phyloP scores from a whole-genome alignment of 2,888 invertebrate species.

The Anthophora plumipes region DNA sequence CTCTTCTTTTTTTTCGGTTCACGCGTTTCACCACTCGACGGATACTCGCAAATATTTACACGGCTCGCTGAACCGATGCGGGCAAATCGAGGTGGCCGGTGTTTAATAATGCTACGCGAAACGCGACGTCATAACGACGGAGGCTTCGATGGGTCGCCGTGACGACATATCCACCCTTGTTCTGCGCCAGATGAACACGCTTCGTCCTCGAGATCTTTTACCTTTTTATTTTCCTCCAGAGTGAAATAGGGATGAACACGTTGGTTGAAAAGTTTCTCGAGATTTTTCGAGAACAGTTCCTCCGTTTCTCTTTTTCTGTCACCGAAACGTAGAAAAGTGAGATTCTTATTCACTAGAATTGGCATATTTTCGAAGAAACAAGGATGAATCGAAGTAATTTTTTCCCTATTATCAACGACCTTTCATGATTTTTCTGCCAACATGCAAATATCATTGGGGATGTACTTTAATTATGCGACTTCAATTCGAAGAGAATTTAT shows the following conservation, averaged over 20 bases:
- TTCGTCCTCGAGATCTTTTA: not conserved
- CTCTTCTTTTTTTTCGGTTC: not conserved
- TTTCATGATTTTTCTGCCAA: no score
- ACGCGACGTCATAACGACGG: slow-evolving; percentile 7
- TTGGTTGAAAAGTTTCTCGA: no score
- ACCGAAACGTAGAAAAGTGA: no score
- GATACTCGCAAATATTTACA: slow-evolving; percentile 59
- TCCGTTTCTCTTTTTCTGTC: no score
- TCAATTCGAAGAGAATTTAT: no score
- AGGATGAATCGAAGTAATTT: no score
- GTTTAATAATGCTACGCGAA: slow-evolving; percentile 58
- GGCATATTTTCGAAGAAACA: no score
- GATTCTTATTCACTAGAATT: no score
- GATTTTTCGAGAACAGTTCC: no score
- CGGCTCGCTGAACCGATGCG: slow-evolving; percentile 39
- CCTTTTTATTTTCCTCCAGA: not conserved
- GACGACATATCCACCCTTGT: slow-evolving; percentile 8
- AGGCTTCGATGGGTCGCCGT: not conserved
- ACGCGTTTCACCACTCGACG: slow-evolving; percentile 5
- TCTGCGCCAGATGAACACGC: not conserved
- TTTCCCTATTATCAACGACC: no score
- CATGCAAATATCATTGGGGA: no score
- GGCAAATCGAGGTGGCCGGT: slow-evolving; percentile 28
- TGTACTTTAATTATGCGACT: no score
- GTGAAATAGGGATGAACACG: not conserved